Percentiles rank a stretch among this genome's conserved stretches.
phyloP scores from a whole-genome alignment of 2,113 vertebrate genomes.

The Dicaeum eximium region DNA sequence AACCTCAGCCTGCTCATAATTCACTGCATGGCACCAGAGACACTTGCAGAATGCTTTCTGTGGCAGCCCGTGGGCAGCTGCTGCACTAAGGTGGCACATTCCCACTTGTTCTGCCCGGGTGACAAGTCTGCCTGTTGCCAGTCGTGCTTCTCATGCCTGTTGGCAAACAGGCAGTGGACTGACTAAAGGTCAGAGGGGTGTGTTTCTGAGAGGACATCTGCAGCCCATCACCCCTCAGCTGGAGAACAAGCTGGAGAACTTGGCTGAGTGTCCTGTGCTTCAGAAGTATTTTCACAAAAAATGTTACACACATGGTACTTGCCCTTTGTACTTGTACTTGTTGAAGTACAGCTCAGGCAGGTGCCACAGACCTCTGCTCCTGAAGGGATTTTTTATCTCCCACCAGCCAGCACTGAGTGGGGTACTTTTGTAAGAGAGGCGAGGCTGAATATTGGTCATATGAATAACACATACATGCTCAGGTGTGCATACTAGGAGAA shows the following conservation, averaged over 20 bases:
- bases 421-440: background rate
- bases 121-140: background rate
- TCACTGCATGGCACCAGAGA: background rate
- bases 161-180: accelerated
- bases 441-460: background rate
- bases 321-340: no score
- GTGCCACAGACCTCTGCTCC: background rate
- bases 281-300: background rate
- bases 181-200: background rate
- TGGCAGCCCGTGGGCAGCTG: accelerated
- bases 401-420: background rate
- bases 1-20: background rate
- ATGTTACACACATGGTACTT: background rate
- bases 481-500: background rate
- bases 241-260: background rate
- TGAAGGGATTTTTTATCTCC: background rate
- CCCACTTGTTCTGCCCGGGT: background rate
- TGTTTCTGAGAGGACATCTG: background rate
- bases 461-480: background rate
- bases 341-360: background rate
- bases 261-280: background rate
- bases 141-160: background rate
- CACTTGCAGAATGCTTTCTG: background rate
- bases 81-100: background rate
- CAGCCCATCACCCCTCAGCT: background rate